Evolutionary conservation across 2,888 invertebrate genomes (phyloP).

Genomic region (Nycteola revayana): DNA sequence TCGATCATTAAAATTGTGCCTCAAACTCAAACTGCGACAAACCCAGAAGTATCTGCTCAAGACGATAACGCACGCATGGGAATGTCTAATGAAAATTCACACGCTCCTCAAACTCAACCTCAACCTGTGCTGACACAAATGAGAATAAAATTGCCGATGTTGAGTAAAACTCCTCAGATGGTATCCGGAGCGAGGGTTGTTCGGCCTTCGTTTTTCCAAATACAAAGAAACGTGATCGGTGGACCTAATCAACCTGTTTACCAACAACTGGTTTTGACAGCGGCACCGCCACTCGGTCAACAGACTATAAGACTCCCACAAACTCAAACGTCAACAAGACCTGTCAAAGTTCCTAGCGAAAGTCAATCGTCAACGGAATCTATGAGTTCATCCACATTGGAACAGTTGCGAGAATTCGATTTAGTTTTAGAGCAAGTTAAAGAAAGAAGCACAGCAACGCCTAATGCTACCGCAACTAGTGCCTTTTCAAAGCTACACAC

Average conservation of each 20-base stretch:
- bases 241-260: conserved; percentile 79
- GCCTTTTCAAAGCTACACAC: conserved; percentile 48
- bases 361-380: conserved; percentile 72
- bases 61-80: conserved; percentile 52
- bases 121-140: conserved; percentile 77
- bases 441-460: conserved; percentile 86
- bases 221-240: conserved; percentile 83
- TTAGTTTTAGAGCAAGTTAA: conserved; percentile 91
- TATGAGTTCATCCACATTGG: conserved; percentile 89
- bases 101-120: conserved; percentile 52
- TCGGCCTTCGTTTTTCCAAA: conserved; percentile 80
- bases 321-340: conserved; percentile 42
- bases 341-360: conserved; percentile 53
- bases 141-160: conserved; percentile 77
- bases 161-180: conserved; percentile 78
- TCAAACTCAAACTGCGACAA: conserved; percentile 51
- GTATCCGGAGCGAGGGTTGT: conserved; percentile 82
- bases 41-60: conserved; percentile 36
- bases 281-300: conserved; percentile 71
- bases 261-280: conserved; percentile 74
- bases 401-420: conserved; percentile 90
- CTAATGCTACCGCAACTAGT: conserved; percentile 47
- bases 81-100: conserved; percentile 48
- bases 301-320: conserved; percentile 68
- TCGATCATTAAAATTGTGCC: conserved; percentile 75